A percentile compares a stretch with the other conserved stretches of the same genome.
phyloP scores from a whole-genome alignment of 2,113 vertebrate genomes.

The Calidris pygmaea region DNA sequence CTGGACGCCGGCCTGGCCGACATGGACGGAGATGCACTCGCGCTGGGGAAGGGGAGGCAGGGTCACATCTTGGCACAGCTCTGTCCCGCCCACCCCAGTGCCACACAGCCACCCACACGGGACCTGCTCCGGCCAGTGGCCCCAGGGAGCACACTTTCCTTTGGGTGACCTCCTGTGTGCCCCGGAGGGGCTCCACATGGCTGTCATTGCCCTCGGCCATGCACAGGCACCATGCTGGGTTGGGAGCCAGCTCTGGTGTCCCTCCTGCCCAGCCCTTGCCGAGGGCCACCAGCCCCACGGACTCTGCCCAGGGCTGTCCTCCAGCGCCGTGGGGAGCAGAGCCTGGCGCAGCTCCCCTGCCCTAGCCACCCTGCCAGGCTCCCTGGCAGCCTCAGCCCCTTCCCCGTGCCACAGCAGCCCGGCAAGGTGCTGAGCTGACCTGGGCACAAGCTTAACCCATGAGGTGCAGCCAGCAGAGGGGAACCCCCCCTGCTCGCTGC shows the following conservation, averaged over 20 bases:
- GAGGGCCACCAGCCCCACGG: not conserved
- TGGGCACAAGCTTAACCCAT: not conserved
- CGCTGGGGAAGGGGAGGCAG: slow-evolving; percentile 57
- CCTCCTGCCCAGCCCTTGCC: not conserved
- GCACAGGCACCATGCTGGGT: accelerated
- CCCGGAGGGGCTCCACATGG: not conserved
- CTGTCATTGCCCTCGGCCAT: not conserved
- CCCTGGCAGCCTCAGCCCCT: not conserved
- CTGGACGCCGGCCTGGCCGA: not conserved
- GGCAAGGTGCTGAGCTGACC: not conserved
- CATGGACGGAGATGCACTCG: too few relatives aligned
- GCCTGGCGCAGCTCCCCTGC: not conserved
- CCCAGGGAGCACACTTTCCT: not conserved
- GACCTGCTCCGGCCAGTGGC: not conserved
- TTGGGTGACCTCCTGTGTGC: not conserved
- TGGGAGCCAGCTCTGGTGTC: not conserved
- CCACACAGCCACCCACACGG: not conserved
- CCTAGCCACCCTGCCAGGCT: not conserved
- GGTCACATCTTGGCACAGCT: not conserved
- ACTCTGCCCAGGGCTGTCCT: not conserved
- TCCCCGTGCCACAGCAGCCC: not conserved
- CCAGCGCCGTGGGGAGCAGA: not conserved
- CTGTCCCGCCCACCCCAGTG: not conserved
- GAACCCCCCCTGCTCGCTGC: not conserved
- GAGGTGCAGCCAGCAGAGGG: not conserved